Base-by-base conservation (phyloP, 92 coral and sea anemone genomes). In the Epizoanthus ramosus region DNA sequence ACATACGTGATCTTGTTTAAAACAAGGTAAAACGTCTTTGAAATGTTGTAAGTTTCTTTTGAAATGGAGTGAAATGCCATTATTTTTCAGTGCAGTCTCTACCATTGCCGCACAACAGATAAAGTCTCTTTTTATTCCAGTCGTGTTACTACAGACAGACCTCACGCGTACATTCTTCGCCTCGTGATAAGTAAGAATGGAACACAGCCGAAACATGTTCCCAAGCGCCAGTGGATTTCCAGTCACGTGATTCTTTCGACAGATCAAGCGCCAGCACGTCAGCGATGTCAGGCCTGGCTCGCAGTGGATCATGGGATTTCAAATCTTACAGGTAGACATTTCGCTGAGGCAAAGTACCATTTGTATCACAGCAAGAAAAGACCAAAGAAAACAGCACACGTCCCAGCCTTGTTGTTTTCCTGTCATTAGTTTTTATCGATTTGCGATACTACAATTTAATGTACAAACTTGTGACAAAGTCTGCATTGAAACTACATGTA, bases 151-250 rank as follows among this genome's bases (percentile, higher is more conserved):
- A 67, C 71, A 33, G 28, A 67, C 47, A 41, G 47, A 67, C 71
- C 71, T 3, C 21, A 25, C 50, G 71, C 22, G 22, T 67, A 67
- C 71, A 3, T 67, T 31, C 31, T 67, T 67, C 71, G 39, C 15
- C 47, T 67, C 10, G 21, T 10, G 39, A 14, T 15, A 19, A 67
- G 21, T 33, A 16, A 14, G 18, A 33, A 67, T 17, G 23, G 45
- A 4, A 67, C 71, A 31, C 21, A 13, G 3, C 18, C 10, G 28
- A 31, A 33, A 2, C 12, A 22, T 31, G 39, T 33, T 67, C 71
- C 71, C 3, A 33, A 67, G 13, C 71, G 50, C 71, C 71, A 67
- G 39, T 67, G 71, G 71, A 67, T 67, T 67, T 67, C 71, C 71
- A 67, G 71, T 16, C 50, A 33, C 12, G 71, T 67, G 1, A 16